Base-by-base conservation (phyloP, 2,113 vertebrate genomes). In the Petromus typicus region DNA sequence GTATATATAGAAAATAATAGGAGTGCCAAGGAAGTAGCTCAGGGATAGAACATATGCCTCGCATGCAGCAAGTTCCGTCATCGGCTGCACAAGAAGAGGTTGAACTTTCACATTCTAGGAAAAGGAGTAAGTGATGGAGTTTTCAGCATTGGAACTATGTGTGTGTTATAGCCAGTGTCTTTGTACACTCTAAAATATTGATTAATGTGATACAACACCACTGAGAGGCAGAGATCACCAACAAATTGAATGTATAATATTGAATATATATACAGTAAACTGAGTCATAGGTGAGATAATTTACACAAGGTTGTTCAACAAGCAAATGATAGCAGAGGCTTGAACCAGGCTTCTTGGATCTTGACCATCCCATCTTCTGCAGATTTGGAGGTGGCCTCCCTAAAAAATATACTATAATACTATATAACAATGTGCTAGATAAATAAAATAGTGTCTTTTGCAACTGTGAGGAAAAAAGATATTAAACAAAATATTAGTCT, bases 231-330 rank as follows among this genome's bases (percentile, higher is more conserved):
- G 75, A 51, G 45, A 34, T 78, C 48, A 51, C 5, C 48, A 51
- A 51, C 5, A 51, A 51, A 51, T n/a, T n/a, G n/a, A n/a, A n/a
- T n/a, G n/a, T n/a, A n/a, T n/a, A n/a, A 51, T 7, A 51, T 51
- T 10, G 10, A 51, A 51, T 10, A 51, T 51, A 51, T 7, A 51
- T 5, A 51, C 45, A 78, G 45, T 34, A 37, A 81, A 45, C 30
- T 8, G 23, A 86, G 32, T 25, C 3, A 66, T 1, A 17, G 1
- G 22, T 32, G 43, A 87, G 43, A 12, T 27, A 66, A 66, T 5
- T 40, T 9, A 2, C 4, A 30, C 18, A 20, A 3, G 30, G 22
- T 27, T 14, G 8, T 9, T 81, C 7, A 14, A 18, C 0, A 1
- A 87, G 64, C 79, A 83, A 45, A 9, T 3, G n/a, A 4, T 6